Evolutionary conservation across 2,888 invertebrate genomes (phyloP).

Genomic region (Papilio protenor): DNA sequence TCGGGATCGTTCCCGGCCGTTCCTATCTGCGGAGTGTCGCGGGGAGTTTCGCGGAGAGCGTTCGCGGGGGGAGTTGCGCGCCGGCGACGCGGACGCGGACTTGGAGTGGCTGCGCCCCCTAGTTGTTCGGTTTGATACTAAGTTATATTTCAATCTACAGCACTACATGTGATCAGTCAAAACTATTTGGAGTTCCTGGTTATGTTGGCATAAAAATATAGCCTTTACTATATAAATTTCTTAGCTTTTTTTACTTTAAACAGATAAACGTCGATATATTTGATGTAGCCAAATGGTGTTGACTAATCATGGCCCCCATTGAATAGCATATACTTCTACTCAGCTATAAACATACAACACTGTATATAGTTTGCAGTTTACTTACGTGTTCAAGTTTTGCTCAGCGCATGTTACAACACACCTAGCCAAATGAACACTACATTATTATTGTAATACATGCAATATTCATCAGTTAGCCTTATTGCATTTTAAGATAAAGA

Average conservation of each 20-base stretch:
- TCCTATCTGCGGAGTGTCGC: conserved; percentile 58
- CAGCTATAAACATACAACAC: conserved; percentile 41
- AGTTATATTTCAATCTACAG: conserved; percentile 43
- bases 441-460: conserved; percentile 70
- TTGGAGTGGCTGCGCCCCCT: conserved; percentile 77
- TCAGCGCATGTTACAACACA: conserved; percentile 80
- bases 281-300: conserved; percentile 36
- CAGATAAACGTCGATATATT: background rate
- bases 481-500: conserved; percentile 33
- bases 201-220: too few species aligned
- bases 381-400: conserved; percentile 79
- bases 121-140: conserved; percentile 54
- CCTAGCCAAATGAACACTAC: conserved; percentile 79
- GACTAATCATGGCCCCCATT: conserved; percentile 27
- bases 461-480: conserved; percentile 46
- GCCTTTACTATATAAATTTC: too few species aligned
- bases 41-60: conserved; percentile 54
- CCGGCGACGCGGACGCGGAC: conserved; percentile 63
- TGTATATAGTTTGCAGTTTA: conserved; percentile 54
- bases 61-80: conserved; percentile 62
- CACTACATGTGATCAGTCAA: conserved; percentile 16
- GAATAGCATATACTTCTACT: conserved; percentile 22
- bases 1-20: conserved; percentile 47
- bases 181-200: conserved; percentile 7
- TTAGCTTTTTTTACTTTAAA: too few species aligned